A percentile compares a stretch with the other conserved stretches of the same genome.
These are phyloP conservation scores for Caenorhabditis latens DNA, from an alignment of 1,140 invertebrate genomes.

Conservation along the genomic window DNA sequence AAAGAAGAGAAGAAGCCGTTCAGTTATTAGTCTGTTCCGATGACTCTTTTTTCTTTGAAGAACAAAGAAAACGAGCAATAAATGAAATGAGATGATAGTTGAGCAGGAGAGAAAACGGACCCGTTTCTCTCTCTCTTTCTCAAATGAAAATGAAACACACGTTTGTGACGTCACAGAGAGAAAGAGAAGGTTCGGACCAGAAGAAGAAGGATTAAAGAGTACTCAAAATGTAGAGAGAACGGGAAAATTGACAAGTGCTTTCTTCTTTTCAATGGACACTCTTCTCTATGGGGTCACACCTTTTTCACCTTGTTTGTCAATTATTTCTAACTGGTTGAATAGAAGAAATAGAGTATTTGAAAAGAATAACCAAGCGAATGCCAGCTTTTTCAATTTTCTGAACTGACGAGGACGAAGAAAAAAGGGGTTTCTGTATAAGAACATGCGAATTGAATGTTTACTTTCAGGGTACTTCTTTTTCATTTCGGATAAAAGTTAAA, in stretches of 20 bases:
- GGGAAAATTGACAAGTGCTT: background rate
- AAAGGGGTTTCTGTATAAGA: too few relatives aligned
- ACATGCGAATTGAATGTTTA: too few relatives aligned
- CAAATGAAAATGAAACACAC: slow-evolving; percentile 33
- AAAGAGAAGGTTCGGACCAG: slow-evolving; percentile 1
- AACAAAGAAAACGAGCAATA: slow-evolving; percentile 38
- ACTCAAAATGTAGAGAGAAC: background rate
- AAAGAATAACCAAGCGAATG: too few relatives aligned
- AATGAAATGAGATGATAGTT: slow-evolving; percentile 31
- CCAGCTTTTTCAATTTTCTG: too few relatives aligned
- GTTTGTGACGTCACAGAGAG: slow-evolving; percentile 38
- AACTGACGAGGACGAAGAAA: too few relatives aligned
- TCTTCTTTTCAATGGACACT: background rate
- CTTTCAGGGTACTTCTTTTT: too few relatives aligned
- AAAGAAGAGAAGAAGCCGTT: slow-evolving; percentile 1
- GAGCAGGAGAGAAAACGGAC: background rate
- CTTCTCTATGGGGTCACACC: background rate
- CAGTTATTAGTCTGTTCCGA: background rate
- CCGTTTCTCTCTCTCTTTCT: background rate
- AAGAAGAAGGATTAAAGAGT: background rate
- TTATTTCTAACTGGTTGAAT: slow-evolving; percentile 24
- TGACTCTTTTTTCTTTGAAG: slow-evolving; percentile 16
- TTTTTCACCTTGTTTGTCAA: slow-evolving; percentile 10
- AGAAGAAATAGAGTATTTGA: background rate
- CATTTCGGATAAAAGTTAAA: too few relatives aligned